Evolutionary conservation across 2,113 vertebrate genomes (phyloP), one percentile per base, ranked within the genome.

Genomic region (Dolichotis patagonum): DNA sequence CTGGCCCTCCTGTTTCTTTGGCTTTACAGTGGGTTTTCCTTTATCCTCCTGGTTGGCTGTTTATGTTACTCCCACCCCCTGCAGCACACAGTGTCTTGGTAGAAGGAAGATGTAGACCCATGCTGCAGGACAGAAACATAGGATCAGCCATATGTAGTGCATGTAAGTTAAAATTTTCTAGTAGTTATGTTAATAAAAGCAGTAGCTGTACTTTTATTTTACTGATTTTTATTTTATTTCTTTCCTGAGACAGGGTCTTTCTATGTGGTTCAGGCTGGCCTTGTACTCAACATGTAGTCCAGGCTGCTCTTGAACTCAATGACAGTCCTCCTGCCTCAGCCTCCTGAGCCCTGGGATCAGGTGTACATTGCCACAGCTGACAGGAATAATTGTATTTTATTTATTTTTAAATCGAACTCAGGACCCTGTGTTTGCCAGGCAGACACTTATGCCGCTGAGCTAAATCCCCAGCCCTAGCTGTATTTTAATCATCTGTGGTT

Each of bases 1-100:
- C 94, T 97, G 97, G 92, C 95, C 75, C 69, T 93, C 95, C 82
- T 54, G 35, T 88, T 82, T 46, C 28, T 49, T 67, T 43, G 52
- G 89, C n/a, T 92, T 96, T 63, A 56, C 46, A 83, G 89, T 73
- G 82, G 82, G 46, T 83, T 78, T 75, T 73, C 20, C 32, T 87
- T 90, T 82, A 19, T 38, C 35, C 26, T 54, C 43, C 13, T 49
- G 54, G 41, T 75, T 58, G 89, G 41, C 30, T 28, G 22, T 46
- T 97, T 46, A 46, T 49, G 63, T 54, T 30, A 14, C 30, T 22
- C 3, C 20, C 4, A 20, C 0, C 56, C 3, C 1, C n/a, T n/a
- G 41, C 9, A 24, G 26, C 35, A 38, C n/a, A 35, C 58, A 43
- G 7, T 38, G 24, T 28, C 17, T 43, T 62, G 46, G 52, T 75